A percentile compares a stretch with the other conserved stretches of the same genome.
These are phyloP conservation scores for Lipophrys pholis DNA, from an alignment of 2,113 vertebrate genomes.

Conservation along the genomic window DNA sequence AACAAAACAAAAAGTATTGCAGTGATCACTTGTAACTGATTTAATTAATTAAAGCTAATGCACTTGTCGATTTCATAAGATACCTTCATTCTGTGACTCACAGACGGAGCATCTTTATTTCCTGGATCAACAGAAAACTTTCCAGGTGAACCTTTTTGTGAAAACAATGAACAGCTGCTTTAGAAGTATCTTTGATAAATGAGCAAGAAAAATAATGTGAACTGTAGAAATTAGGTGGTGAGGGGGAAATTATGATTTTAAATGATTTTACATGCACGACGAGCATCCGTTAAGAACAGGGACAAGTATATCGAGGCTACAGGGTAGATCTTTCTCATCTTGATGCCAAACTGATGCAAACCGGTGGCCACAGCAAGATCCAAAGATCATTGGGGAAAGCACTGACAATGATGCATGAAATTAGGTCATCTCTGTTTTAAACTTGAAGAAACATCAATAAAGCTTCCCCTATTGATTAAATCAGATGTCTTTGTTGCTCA, in stretches of 20 bases:
- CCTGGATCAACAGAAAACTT: background rate
- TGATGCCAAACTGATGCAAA: background rate
- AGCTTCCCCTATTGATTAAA: too few relatives aligned
- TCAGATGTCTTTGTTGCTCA: too few relatives aligned
- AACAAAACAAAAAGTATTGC: background rate
- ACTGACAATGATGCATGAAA: too few relatives aligned
- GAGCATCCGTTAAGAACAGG: background rate
- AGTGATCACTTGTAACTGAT: background rate
- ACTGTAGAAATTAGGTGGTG: background rate
- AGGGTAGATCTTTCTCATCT: background rate
- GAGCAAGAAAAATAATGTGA: background rate
- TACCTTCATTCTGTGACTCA: too few relatives aligned
- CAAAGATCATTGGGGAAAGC: too few relatives aligned
- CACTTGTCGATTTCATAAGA: background rate
- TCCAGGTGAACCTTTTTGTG: background rate
- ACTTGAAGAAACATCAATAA: too few relatives aligned
- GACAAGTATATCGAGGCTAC: background rate
- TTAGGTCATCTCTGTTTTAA: too few relatives aligned
- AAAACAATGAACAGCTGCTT: background rate
- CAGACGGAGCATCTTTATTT: background rate
- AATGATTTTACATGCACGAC: background rate
- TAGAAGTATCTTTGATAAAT: background rate
- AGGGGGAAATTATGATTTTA: background rate
- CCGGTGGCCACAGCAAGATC: background rate
- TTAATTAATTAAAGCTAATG: background rate